These are phyloP conservation scores for Leptothorax acervorum DNA, from an alignment of 2,888 invertebrate genomes.

Conservation along the genomic window DNA sequence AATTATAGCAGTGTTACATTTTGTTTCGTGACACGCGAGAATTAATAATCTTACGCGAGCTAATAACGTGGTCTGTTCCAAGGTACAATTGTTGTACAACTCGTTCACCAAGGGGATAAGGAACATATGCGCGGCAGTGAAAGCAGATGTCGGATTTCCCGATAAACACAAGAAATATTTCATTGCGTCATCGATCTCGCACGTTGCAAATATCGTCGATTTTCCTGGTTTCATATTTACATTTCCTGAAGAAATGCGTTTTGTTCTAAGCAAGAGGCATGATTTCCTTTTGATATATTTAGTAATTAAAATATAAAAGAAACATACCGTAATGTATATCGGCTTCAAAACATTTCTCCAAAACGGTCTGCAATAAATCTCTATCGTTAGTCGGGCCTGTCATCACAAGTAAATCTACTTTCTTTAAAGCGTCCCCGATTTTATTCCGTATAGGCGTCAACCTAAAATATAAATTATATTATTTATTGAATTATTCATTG, in stretches of 20 bases:
- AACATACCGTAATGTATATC: constrained; percentile 15
- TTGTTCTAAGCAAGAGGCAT: neutral
- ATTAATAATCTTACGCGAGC: neutral
- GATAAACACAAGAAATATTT: neutral
- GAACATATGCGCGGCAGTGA: neutral
- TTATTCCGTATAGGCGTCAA: neutral
- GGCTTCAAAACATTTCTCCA: neutral
- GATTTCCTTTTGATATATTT: neutral
- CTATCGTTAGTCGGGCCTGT: neutral
- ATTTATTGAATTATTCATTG: too few species aligned
- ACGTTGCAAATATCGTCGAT: constrained; percentile 3
- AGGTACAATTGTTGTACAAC: rapidly evolving
- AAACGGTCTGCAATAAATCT: neutral
- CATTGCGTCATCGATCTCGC: neutral
- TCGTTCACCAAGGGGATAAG: neutral
- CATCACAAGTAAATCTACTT: constrained; percentile 13
- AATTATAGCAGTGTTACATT: neutral
- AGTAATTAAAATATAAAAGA: neutral
- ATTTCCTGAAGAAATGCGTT: neutral
- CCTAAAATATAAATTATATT: neutral
- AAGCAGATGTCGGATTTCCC: neutral
- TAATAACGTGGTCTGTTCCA: neutral
- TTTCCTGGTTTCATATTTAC: neutral
- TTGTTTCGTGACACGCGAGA: neutral
- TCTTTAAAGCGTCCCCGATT: neutral